Evolutionary conservation across 2,113 vertebrate species (phyloP).

Genomic region (Butorides virescens): DNA sequence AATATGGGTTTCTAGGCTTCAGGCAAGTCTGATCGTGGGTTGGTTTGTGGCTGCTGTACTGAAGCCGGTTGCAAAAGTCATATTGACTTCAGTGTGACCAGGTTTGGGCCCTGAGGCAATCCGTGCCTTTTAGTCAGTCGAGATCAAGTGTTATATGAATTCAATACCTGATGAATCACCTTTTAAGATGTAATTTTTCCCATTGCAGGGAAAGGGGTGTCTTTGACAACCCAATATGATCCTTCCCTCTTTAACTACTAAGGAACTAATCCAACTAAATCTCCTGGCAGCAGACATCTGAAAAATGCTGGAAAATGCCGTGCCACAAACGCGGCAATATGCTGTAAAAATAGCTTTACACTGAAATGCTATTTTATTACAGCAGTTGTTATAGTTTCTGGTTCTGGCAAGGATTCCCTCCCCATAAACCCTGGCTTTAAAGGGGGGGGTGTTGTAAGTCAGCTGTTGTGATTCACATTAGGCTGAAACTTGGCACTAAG

Average conservation of each 20-base stretch:
- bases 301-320: not conserved
- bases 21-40: not conserved
- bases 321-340: not conserved
- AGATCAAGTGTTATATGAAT: not conserved
- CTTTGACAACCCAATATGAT: not conserved
- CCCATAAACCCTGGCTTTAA: not conserved
- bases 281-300: slow-evolving; percentile 43
- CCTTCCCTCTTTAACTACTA: not conserved
- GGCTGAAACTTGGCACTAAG: slow-evolving; percentile 39
- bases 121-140: not conserved
- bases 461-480: slow-evolving; percentile 64
- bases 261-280: slow-evolving; percentile 24
- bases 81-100: not conserved
- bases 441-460: slow-evolving; percentile 7
- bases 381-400: slow-evolving; percentile 58
- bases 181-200: not conserved
- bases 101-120: not conserved
- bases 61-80: not conserved
- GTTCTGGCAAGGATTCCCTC: slow-evolving; percentile 38
- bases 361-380: slow-evolving; percentile 34
- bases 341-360: slow-evolving; percentile 25
- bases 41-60: not conserved
- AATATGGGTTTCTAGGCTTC: slow-evolving; percentile 13
- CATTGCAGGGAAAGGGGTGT: not conserved
- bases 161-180: slow-evolving; percentile 32